Conservation (phyloP, 2,888 invertebrate genomes). For the Leptopilina drosophilae region DNA sequence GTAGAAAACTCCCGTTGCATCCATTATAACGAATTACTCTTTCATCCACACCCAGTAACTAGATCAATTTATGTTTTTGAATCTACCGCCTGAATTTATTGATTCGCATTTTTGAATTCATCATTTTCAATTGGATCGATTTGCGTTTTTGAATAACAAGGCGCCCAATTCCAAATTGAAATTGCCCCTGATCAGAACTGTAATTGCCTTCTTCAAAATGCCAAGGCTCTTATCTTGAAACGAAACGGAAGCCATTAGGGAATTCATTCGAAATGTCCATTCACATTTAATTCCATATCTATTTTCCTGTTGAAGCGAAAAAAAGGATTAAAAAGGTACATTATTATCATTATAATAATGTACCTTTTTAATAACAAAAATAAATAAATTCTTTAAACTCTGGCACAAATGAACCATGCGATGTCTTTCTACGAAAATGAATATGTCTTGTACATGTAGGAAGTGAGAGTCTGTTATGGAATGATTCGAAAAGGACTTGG, state of each 20-base stretch:
- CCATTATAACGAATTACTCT: slow-evolving; percentile 8
- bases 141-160: slow-evolving; percentile 7
- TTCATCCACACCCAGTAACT: background rate
- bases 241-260: slow-evolving; percentile 35
- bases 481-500: slow-evolving; percentile 1
- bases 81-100: slow-evolving; percentile 27
- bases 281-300: background rate
- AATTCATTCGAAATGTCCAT: background rate
- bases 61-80: slow-evolving; percentile 28
- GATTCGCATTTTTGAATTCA: slow-evolving; percentile 17
- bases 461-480: background rate
- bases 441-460: background rate
- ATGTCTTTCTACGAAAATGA: background rate
- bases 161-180: slow-evolving; percentile 21
- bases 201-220: slow-evolving; percentile 22
- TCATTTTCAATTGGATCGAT: slow-evolving; percentile 6
- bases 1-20: slow-evolving; percentile 1
- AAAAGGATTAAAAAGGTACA: no score
- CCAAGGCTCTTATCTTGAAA: slow-evolving; percentile 1
- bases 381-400: background rate
- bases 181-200: slow-evolving; percentile 12
- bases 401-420: no score
- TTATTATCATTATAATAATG: no score
- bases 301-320: background rate
- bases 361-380: background rate